A percentile compares a stretch with the other conserved stretches of the same genome.
phyloP scores from a whole-genome alignment of 1,140 invertebrate species.

The Hermetia illucens region DNA sequence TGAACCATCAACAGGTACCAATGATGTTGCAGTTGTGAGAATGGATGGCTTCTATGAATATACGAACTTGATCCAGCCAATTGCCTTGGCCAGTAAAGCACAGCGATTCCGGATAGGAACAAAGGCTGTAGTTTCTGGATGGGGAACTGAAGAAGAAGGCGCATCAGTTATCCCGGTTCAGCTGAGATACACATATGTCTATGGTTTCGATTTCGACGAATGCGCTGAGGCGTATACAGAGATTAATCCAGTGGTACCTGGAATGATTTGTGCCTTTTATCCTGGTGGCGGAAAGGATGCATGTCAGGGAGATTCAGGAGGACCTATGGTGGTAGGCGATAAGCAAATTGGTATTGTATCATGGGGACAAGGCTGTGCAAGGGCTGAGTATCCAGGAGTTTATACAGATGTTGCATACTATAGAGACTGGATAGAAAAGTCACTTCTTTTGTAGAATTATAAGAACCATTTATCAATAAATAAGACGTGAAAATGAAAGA shows the following conservation, averaged over 20 bases:
- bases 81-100: too few relatives aligned
- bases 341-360: slow-evolving; percentile 53
- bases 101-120: too few relatives aligned
- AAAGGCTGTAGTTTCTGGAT: too few relatives aligned
- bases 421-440: slow-evolving; percentile 30
- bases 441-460: too few relatives aligned
- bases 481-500: too few relatives aligned
- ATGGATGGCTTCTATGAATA: neutral
- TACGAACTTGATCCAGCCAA: neutral
- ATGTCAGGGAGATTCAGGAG: too few relatives aligned
- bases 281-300: too few relatives aligned
- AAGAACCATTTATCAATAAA: too few relatives aligned
- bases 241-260: slow-evolving; percentile 2
- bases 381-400: slow-evolving; percentile 48
- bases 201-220: slow-evolving; percentile 16
- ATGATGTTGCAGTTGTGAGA: neutral
- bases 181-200: neutral
- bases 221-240: neutral
- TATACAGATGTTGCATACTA: slow-evolving; percentile 46
- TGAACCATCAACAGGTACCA: neutral
- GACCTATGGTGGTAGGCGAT: too few relatives aligned
- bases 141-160: neutral
- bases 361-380: slow-evolving; percentile 46
- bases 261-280: too few relatives aligned
- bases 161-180: neutral